Evolutionary conservation across 2,888 invertebrate genomes (phyloP).

Genomic region (Drosophila parthenogenetica): DNA sequence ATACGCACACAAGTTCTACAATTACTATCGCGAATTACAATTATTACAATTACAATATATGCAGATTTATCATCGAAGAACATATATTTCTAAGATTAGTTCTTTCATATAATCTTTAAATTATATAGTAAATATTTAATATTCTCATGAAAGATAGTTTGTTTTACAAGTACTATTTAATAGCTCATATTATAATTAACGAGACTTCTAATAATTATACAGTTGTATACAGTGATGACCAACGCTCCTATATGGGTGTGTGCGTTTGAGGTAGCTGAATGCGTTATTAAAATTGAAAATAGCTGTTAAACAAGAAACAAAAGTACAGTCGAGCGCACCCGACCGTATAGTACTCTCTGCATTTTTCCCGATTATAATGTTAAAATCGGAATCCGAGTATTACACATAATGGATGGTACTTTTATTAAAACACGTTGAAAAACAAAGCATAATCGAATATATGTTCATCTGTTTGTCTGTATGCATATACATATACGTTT

Average conservation of each 20-base stretch:
- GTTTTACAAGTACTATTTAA: slow-evolving; percentile 24
- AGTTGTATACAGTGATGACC: slow-evolving; percentile 35
- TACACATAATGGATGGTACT: too few species aligned
- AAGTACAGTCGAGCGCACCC: too few species aligned
- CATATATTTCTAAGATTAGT: too few species aligned
- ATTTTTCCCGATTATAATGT: too few species aligned
- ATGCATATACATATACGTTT: too few species aligned
- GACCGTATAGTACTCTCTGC: too few species aligned
- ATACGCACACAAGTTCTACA: slow-evolving; percentile 36
- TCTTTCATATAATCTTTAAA: not conserved
- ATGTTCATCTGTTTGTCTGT: too few species aligned
- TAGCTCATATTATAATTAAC: slow-evolving; percentile 18
- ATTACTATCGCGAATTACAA: slow-evolving; percentile 41
- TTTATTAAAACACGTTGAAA: too few species aligned
- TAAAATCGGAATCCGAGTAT: too few species aligned
- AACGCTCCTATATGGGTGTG: slow-evolving; percentile 11
- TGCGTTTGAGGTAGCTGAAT: slow-evolving; percentile 24
- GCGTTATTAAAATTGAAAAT: slow-evolving; percentile 31
- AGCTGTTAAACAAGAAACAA: too few species aligned
- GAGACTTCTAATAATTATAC: slow-evolving; percentile 33
- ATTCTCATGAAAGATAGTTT: not conserved
- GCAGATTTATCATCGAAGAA: not conserved
- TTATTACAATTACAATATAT: slow-evolving; percentile 2
- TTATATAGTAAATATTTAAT: not conserved
- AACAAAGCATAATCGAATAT: too few species aligned